Percentiles rank a stretch among this genome's conserved stretches.
These are phyloP conservation scores for Morus bassanus DNA, from an alignment of 2,797 vertebrate species.

Conservation along the genomic window DNA sequence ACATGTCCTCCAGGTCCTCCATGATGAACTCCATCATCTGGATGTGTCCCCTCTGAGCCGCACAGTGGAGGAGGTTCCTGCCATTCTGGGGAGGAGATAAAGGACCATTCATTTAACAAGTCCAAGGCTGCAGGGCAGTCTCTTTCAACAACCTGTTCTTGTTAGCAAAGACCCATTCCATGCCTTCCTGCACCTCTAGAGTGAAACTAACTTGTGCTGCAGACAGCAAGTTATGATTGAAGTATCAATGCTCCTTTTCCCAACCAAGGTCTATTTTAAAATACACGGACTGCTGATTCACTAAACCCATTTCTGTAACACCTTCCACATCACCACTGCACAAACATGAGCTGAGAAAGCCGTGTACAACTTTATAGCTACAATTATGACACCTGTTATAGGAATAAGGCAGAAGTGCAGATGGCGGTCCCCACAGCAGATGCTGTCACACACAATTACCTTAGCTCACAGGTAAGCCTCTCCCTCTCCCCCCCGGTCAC, in stretches of 20 bases:
- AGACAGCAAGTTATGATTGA: background rate
- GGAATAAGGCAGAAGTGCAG: background rate
- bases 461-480: background rate
- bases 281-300: background rate
- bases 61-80: conserved; percentile 86
- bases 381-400: background rate
- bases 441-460: background rate
- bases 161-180: background rate
- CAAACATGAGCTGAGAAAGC: background rate
- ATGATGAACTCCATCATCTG: conserved; percentile 82
- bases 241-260: background rate
- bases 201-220: background rate
- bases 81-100: conserved; percentile 75
- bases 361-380: background rate
- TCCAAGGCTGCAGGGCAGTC: background rate
- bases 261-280: background rate
- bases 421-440: background rate
- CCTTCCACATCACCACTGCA: background rate
- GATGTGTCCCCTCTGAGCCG: conserved; percentile 85
- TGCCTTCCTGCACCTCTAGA: background rate
- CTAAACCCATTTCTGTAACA: background rate
- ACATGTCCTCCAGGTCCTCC: conserved; percentile 86
- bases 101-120: background rate
- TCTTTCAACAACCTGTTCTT: background rate
- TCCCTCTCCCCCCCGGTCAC: background rate